Evolutionary conservation across 37 sponge, comb jelly and placozoan species (phyloP).

Genomic region (Hormiphora californensis): DNA sequence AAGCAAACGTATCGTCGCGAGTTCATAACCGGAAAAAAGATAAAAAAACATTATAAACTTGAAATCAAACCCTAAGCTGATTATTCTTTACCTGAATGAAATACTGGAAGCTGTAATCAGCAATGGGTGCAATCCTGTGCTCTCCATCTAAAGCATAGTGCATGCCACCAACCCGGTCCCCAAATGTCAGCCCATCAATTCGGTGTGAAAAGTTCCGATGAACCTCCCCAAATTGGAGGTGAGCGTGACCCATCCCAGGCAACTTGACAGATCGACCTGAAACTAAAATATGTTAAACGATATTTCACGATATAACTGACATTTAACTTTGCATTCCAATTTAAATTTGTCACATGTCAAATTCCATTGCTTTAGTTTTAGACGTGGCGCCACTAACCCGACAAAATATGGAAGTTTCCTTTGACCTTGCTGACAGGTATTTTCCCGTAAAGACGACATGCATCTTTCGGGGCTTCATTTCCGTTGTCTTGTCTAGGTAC

Average conservation of each 20-base stretch:
- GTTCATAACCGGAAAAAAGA: too few species aligned
- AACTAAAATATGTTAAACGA: too few species aligned
- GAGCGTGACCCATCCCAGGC: constrained; percentile 37
- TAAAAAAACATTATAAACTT: too few species aligned
- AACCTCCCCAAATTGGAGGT: constrained; percentile 38
- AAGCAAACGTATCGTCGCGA: too few species aligned
- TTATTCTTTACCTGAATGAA: constrained; percentile 44
- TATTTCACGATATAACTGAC: background rate
- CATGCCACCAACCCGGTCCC: constrained; percentile 22
- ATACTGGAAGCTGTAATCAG: constrained; percentile 48
- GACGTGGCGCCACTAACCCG: background rate
- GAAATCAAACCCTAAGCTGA: too few species aligned
- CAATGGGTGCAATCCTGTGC: constrained; percentile 7
- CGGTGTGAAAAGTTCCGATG: constrained; percentile 37
- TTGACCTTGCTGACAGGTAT: constrained; percentile 36
- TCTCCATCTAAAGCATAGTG: constrained; percentile 38
- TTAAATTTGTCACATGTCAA: background rate
- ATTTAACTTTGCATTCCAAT: background rate
- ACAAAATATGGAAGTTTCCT: constrained; percentile 52
- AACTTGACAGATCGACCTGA: constrained; percentile 38
- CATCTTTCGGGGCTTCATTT: constrained; percentile 1
- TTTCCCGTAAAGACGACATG: constrained; percentile 9
- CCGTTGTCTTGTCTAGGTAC: constrained; percentile 28
- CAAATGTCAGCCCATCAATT: constrained; percentile 32
- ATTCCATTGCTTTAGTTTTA: too few species aligned